Evolutionary conservation across 2,888 invertebrate species (phyloP), one percentile per base, ranked within the genome.

Genomic region (Crioceris asparagi): DNA sequence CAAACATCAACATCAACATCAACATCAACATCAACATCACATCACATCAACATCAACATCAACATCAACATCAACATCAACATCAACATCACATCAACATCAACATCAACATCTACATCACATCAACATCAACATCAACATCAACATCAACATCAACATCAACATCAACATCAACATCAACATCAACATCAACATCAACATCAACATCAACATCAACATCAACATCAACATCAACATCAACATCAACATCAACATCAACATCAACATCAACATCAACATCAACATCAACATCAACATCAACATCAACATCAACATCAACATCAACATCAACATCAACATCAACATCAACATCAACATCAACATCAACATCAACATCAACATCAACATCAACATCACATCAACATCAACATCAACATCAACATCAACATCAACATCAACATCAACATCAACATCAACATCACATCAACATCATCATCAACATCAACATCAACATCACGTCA

Each of bases 171-270:
- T 27, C 27, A 27, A 12, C n/a, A 27, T 27, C 27, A 27, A 12
- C n/a, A 27, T 27, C 27, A 27, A 12, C n/a, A 27, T 27, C 27
- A 27, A 12, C n/a, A 27, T 27, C 27, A 27, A 12, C n/a, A 27
- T 27, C 27, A 27, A 12, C n/a, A 27, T 27, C 27, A 27, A 12
- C 27, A 27, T 27, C 27, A 27, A 12, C 27, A 27, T 27, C 27
- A 27, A 12, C 27, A 27, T 27, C 27, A 27, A 12, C n/a, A 27
- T 27, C 27, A n/a, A 12, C n/a, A 27, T 27, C 27, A 27, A 12
- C n/a, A 27, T 27, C 27, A n/a, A n/a, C n/a, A n/a, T n/a, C n/a
- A n/a, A n/a, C n/a, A n/a, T n/a, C n/a, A n/a, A n/a, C 27, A 27
- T 27, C 27, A 27, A 12, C 27, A 27, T 27, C 27, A 27, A 12